Percentiles rank a stretch among this genome's conserved stretches.
These are phyloP conservation scores for Ecliptopera silaceata DNA, from an alignment of 2,888 invertebrate species.

Conservation along the genomic window DNA sequence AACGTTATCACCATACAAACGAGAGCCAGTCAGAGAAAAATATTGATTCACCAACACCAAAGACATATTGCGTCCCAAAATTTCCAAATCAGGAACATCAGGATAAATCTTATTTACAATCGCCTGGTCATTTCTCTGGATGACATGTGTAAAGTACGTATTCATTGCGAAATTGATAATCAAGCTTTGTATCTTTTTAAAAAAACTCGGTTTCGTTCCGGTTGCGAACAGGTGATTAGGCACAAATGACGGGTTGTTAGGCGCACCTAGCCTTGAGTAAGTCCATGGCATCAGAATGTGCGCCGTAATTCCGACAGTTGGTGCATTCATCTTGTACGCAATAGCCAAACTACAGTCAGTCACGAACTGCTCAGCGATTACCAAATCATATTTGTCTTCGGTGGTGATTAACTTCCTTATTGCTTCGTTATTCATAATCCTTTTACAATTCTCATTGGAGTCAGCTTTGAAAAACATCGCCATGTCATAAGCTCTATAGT, in stretches of 20 bases:
- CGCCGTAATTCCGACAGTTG: constrained; percentile 76
- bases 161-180: constrained; percentile 46
- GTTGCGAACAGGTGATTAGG: constrained; percentile 77
- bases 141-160: constrained; percentile 41
- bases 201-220: constrained; percentile 62
- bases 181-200: constrained; percentile 69
- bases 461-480: constrained; percentile 32
- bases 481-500: constrained; percentile 35
- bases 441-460: constrained; percentile 45
- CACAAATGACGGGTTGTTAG: constrained; percentile 81
- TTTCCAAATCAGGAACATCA: constrained; percentile 47
- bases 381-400: constrained; percentile 74
- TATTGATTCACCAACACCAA: constrained; percentile 75
- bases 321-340: constrained; percentile 76
- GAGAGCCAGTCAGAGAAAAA: constrained; percentile 75
- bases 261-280: constrained; percentile 79
- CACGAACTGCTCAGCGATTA: constrained; percentile 81
- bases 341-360: constrained; percentile 82
- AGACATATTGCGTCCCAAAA: constrained; percentile 48
- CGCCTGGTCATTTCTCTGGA: constrained; percentile 45
- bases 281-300: constrained; percentile 82
- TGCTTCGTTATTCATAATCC: constrained; percentile 39
- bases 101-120: constrained; percentile 43
- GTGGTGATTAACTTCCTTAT: constrained; percentile 44
- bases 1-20: constrained; percentile 69